Percentiles rank a stretch among this genome's conserved stretches.
Conservation (phyloP, 2,797 vertebrate species). For the Diglossa cyanea region DNA sequence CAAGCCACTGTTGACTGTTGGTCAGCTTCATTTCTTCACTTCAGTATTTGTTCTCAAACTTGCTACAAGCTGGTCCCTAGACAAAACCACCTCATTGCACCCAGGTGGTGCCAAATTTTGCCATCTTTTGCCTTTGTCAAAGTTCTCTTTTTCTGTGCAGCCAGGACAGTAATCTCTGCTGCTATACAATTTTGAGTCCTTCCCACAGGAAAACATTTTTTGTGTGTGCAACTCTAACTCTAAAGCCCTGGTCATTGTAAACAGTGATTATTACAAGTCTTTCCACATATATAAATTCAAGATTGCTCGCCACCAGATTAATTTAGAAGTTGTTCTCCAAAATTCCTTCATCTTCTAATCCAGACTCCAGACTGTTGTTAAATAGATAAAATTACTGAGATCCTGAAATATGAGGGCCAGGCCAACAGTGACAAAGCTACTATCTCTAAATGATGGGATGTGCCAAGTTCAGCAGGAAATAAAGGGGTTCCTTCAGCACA, state of each 20-base stretch:
- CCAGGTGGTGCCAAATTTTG: neutral
- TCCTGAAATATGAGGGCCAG: neutral
- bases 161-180: neutral
- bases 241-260: neutral
- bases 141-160: neutral
- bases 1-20: accelerated
- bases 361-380: neutral
- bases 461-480: neutral
- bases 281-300: neutral
- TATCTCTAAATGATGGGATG: neutral
- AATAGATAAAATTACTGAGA: neutral
- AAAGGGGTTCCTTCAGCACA: neutral
- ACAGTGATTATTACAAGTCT: neutral
- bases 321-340: neutral
- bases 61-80: neutral
- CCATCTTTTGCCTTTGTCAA: neutral
- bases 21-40: neutral
- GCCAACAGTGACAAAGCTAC: neutral
- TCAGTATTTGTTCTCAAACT: neutral
- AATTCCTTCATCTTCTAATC: neutral
- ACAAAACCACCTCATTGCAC: neutral
- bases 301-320: neutral
- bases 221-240: neutral
- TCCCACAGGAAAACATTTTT: neutral
- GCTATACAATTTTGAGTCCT: neutral